These are phyloP conservation scores for Arothron firmamentum DNA, from an alignment of 2,113 vertebrate genomes.

Conservation along the genomic window DNA sequence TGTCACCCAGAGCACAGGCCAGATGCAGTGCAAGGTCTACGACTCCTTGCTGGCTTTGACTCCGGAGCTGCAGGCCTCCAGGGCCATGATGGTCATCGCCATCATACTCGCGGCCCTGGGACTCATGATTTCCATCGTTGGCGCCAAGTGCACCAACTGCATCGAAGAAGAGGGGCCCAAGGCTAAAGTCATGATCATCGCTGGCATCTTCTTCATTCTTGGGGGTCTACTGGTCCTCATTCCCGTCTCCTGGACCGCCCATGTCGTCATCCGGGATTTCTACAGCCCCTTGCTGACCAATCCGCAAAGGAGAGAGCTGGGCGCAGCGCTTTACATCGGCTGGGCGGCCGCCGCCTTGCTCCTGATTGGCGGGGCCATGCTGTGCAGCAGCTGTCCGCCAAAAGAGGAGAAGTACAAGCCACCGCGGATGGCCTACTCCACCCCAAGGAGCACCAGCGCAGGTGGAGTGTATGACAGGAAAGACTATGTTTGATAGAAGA, in stretches of 20 bases:
- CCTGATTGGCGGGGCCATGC: slow-evolving; percentile 72
- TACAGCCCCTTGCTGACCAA: slow-evolving; percentile 59
- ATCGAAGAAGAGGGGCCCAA: slow-evolving; percentile 74
- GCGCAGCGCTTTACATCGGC: slow-evolving; percentile 74
- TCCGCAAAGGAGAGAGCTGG: slow-evolving; percentile 70
- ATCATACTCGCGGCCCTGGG: slow-evolving; percentile 72
- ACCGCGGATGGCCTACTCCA: slow-evolving; percentile 68
- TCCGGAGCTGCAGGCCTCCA: slow-evolving; percentile 73
- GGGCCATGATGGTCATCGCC: slow-evolving; percentile 73
- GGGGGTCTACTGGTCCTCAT: slow-evolving; percentile 70
- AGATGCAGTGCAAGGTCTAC: slow-evolving; percentile 81
- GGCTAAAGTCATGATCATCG: slow-evolving; percentile 74
- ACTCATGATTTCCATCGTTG: slow-evolving; percentile 72
- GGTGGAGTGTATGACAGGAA: slow-evolving; percentile 71
- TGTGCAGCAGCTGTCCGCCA: slow-evolving; percentile 76
- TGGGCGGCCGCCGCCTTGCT: slow-evolving; percentile 68
- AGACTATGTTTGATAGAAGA: slow-evolving; percentile 73
- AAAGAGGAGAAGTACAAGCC: slow-evolving; percentile 72
- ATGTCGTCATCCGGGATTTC: slow-evolving; percentile 64
- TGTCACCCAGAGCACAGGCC: slow-evolving; percentile 77
- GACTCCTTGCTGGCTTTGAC: slow-evolving; percentile 75
- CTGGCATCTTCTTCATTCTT: slow-evolving; percentile 72
- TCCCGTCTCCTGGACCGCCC: slow-evolving; percentile 72
- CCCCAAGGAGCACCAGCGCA: slow-evolving; percentile 58
- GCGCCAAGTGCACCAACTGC: slow-evolving; percentile 80